A percentile compares a stretch with the other conserved stretches of the same genome.
phyloP scores from a whole-genome alignment of 2,113 vertebrate species.

The Athene noctua region DNA sequence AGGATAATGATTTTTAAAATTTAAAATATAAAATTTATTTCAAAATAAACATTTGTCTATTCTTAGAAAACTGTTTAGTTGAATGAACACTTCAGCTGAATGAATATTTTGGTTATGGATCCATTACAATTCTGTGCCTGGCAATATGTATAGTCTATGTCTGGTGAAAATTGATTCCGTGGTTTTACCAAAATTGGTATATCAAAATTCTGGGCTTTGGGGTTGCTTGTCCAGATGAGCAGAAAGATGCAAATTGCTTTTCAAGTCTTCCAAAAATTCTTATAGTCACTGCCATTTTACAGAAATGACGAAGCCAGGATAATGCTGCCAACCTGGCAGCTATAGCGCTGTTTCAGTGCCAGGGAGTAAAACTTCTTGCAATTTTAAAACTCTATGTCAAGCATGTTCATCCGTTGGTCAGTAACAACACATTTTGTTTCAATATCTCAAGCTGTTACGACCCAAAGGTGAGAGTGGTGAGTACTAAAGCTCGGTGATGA shows the following conservation, averaged over 20 bases:
- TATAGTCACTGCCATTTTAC: not conserved
- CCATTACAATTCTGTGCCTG: not conserved
- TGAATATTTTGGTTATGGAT: not conserved
- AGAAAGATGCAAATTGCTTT: not conserved
- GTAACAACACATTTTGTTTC: not conserved
- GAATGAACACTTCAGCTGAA: not conserved
- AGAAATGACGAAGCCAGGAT: not conserved
- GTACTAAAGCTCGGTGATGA: not conserved
- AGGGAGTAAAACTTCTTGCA: not conserved
- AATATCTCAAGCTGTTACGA: not conserved
- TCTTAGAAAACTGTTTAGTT: not conserved
- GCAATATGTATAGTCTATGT: fast-evolving
- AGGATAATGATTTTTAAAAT: not conserved
- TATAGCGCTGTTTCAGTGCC: not conserved
- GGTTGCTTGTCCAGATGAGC: not conserved
- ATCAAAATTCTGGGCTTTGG: not conserved
- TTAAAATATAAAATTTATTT: no score
- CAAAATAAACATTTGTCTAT: not conserved
- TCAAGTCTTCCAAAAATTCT: not conserved
- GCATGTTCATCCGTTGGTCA: not conserved
- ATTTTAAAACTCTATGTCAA: not conserved
- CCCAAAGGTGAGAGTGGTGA: not conserved
- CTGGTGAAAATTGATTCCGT: not conserved
- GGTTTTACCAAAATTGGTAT: not conserved
- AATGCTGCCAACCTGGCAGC: not conserved